These are phyloP conservation scores for Malacoctenus gilli DNA, from an alignment of 2,797 vertebrate species.

Conservation along the genomic window DNA sequence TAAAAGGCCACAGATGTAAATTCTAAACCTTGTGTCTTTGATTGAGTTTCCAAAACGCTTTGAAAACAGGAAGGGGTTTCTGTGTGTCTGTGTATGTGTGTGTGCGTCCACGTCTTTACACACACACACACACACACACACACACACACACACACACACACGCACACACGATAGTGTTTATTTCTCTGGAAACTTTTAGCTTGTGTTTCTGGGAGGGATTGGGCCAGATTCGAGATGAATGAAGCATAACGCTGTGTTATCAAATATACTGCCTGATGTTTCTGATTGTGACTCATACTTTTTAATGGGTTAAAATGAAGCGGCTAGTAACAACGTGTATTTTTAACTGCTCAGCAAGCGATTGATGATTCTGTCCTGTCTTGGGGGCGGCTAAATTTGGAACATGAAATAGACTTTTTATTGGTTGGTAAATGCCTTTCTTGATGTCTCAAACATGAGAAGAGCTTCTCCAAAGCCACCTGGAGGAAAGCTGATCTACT, in stretches of 20 bases:
- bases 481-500: constrained; percentile 40
- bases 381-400: constrained; percentile 45
- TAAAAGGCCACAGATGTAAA: constrained; percentile 84
- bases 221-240: constrained; percentile 33
- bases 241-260: constrained; percentile 30
- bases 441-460: constrained; percentile 26
- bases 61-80: constrained; percentile 77
- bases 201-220: constrained; percentile 56
- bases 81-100: constrained; percentile 44
- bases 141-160: not conserved
- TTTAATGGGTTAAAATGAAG: constrained; percentile 19
- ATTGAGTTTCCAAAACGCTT: constrained; percentile 79
- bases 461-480: constrained; percentile 8
- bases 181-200: constrained; percentile 64
- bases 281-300: constrained; percentile 17
- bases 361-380: constrained; percentile 47
- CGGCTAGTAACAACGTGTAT: constrained; percentile 18
- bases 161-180: constrained; percentile 47
- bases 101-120: not conserved
- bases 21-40: constrained; percentile 81
- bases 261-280: constrained; percentile 26
- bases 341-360: constrained; percentile 37
- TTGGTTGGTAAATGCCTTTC: constrained; percentile 23
- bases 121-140: constrained; percentile 16
- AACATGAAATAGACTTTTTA: constrained; percentile 33